These are phyloP conservation scores for Trissolcus japonicus DNA, from an alignment of 2,888 invertebrate species.

Conservation along the genomic window DNA sequence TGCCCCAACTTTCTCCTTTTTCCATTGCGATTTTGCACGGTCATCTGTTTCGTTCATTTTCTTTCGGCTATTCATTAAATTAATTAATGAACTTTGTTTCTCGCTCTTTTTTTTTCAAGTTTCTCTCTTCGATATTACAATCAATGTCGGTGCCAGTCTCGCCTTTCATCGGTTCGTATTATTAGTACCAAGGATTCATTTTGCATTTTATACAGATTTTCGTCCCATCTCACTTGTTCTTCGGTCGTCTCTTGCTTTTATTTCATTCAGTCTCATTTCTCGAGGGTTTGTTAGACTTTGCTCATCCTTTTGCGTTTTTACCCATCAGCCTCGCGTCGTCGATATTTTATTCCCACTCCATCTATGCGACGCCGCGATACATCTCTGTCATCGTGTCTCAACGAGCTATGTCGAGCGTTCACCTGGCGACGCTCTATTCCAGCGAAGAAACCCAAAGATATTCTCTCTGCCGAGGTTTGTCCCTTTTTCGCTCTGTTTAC, in stretches of 20 bases:
- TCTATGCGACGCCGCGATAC: slow-evolving; percentile 22
- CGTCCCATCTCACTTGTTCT: no score
- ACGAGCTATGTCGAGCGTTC: slow-evolving; percentile 24
- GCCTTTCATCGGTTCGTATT: no score
- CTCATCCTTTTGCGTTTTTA: slow-evolving; percentile 4
- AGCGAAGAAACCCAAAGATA: slow-evolving; percentile 15
- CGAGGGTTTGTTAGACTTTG: slow-evolving; percentile 8
- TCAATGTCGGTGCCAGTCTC: no score
- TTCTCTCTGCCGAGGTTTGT: slow-evolving; percentile 15
- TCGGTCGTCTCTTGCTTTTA: no score
- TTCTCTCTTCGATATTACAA: no score
- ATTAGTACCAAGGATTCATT: no score
- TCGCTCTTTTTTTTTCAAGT: not conserved
- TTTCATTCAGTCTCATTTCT: not conserved
- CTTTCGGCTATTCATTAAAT: no score
- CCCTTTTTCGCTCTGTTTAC: slow-evolving; percentile 20
- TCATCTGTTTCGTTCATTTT: no score
- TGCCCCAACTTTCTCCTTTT: not conserved
- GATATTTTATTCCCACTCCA: slow-evolving; percentile 30
- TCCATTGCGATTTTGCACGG: not conserved
- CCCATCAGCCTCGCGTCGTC: slow-evolving; percentile 5
- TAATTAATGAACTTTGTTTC: slow-evolving; percentile 11
- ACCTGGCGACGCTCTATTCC: slow-evolving; percentile 23
- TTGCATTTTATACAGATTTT: no score
- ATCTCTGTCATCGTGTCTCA: slow-evolving; percentile 38